Base-by-base conservation (phyloP, 2,113 vertebrate species). In the Salvator merianae region DNA sequence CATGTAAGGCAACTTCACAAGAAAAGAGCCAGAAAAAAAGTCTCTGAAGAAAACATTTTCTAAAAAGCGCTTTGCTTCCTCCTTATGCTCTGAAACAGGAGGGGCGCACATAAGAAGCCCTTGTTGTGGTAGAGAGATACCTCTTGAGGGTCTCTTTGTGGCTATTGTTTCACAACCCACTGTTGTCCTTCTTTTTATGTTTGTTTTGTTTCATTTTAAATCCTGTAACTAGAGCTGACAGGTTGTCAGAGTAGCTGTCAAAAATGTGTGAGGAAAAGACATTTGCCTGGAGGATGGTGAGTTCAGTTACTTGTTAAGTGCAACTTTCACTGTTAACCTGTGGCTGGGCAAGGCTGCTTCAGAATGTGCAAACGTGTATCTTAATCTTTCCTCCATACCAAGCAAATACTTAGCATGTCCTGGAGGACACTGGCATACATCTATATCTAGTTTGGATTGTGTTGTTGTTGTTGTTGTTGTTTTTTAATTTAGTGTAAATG, bases 231-330 rank as follows among this genome's bases (percentile, higher is more conserved):
- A 36, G 80, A 79, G 28, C 50, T 83, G 70, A 86, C 63, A 70
- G 63, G 71, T 83, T 83, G 70, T 75, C 79, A 81, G 68, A 59
- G 62, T n/a, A 79, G 53, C 24, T 83, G 71, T 77, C 68, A 70
- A 80, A 82, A 84, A 63, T 55, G 20, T 74, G 73, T 70, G 73
- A 32, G 72, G 68, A 77, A 71, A 85, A 71, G 53, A 75, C 30
- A 84, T 77, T 78, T 87, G 43, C 59, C 79, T 77, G 30, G 40
- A 63, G 68, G 59, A 81, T 7, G 62, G 22, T 63, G 30, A 80
- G n/a, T 24, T n/a, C 28, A 43, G 26, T 74, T 72, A 86, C 47
- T 81, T 62, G 55, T 81, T 50, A 28, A 30, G n/a, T 28, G n/a
- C 47, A 24, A 81, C 36, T 72, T 50, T 72, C 22, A 55, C 32